Evolutionary conservation across 2,113 vertebrate genomes (phyloP).

Genomic region (Okapia johnstoni): DNA sequence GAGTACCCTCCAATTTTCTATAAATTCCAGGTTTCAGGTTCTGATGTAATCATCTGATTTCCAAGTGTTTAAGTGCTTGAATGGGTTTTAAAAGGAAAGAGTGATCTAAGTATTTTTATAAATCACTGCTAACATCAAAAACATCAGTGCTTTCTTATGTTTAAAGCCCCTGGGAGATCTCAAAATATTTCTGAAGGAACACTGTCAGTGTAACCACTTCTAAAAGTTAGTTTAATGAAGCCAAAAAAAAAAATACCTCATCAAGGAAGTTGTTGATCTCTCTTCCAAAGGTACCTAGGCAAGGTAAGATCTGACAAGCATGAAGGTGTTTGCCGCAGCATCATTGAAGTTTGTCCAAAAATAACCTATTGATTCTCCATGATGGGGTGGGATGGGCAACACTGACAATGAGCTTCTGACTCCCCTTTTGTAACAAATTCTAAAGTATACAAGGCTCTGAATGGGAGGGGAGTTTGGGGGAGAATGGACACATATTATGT

Average conservation of each 20-base stretch:
- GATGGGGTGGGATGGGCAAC: too few relatives aligned
- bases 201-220: background rate
- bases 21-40: constrained; percentile 34
- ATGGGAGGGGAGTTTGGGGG: background rate
- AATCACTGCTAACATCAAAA: background rate
- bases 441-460: background rate
- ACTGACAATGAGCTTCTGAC: background rate
- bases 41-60: background rate
- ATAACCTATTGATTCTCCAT: background rate
- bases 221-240: background rate
- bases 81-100: constrained; percentile 5
- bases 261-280: background rate
- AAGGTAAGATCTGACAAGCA: background rate
- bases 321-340: background rate
- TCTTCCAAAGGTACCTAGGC: background rate
- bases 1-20: background rate
- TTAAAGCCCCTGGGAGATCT: background rate
- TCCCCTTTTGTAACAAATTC: background rate
- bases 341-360: background rate
- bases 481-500: background rate
- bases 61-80: background rate
- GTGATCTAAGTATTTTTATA: background rate
- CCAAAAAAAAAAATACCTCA: background rate
- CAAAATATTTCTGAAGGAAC: background rate
- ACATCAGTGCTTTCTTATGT: background rate